Percentiles rank a stretch among this genome's conserved stretches.
Conservation (phyloP, 2,888 invertebrate genomes). For the Hirudinaria manillensis region DNA sequence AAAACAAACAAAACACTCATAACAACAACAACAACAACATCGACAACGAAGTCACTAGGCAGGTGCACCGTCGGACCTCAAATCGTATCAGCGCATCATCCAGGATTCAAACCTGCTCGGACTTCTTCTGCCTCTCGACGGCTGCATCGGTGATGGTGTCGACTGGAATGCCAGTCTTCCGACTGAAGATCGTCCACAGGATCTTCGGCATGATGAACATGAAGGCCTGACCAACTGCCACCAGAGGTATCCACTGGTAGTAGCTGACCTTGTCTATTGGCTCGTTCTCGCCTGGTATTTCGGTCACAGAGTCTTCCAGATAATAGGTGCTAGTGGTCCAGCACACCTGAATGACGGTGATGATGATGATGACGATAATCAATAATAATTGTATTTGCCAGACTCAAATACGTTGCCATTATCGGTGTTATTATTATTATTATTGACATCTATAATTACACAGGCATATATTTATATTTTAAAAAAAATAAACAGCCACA, state of each 20-base stretch:
- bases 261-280: constrained; percentile 35
- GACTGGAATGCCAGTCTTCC: constrained; percentile 39
- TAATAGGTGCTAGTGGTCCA: constrained; percentile 59
- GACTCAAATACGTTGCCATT: background rate
- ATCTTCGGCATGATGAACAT: constrained; percentile 52
- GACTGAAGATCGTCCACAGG: constrained; percentile 54
- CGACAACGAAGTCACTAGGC: background rate
- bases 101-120: constrained; percentile 32
- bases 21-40: no score
- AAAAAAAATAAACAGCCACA: no score
- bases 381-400: background rate
- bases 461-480: no score
- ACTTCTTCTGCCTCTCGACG: constrained; percentile 36
- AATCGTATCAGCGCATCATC: no score
- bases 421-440: no score
- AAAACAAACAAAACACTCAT: no score
- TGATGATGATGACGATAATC: background rate
- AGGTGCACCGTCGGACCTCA: background rate
- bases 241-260: constrained; percentile 41
- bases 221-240: constrained; percentile 38
- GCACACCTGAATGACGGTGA: constrained; percentile 49
- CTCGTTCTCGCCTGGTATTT: constrained; percentile 37
- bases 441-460: no score
- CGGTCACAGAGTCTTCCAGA: constrained; percentile 45
- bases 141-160: constrained; percentile 39